phyloP scores from a whole-genome alignment of 2,113 vertebrate genomes.

The Sus scrofa region DNA sequence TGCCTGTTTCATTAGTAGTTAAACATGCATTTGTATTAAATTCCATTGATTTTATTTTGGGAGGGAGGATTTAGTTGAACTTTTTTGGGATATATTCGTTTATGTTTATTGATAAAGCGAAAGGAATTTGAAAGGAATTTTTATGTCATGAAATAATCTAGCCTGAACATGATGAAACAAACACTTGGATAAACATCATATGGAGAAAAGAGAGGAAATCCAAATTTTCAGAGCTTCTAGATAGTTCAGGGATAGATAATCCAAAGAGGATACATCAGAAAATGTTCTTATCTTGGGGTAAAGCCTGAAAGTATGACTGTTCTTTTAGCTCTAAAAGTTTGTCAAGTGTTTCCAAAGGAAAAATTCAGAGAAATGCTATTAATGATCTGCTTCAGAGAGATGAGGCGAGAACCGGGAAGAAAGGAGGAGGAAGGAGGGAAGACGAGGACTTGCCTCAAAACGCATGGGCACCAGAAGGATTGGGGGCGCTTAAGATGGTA shows the following conservation, averaged over 20 bases:
- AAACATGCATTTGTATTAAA: neutral
- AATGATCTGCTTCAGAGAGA: slow-evolving; percentile 73
- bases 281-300: slow-evolving; percentile 63
- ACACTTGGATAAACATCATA: slow-evolving; percentile 31
- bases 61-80: neutral
- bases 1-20: neutral
- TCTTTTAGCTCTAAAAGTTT: slow-evolving; percentile 76
- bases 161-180: slow-evolving; percentile 60
- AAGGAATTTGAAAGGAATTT: slow-evolving; percentile 59
- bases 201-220: slow-evolving; percentile 64
- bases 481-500: slow-evolving; percentile 66
- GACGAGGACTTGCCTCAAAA: slow-evolving; percentile 69
- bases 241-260: slow-evolving; percentile 4
- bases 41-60: neutral
- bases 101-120: slow-evolving; percentile 39
- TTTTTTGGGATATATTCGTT: slow-evolving; percentile 5
- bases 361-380: slow-evolving; percentile 77
- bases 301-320: slow-evolving; percentile 72
- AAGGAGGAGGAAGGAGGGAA: slow-evolving; percentile 67
- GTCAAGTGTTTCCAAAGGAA: slow-evolving; percentile 79
- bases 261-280: slow-evolving; percentile 57
- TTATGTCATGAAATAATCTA: slow-evolving; percentile 43
- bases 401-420: neutral
- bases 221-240: slow-evolving; percentile 56
- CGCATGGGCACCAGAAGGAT: slow-evolving; percentile 68